Evolutionary conservation across 1,140 invertebrate genomes (phyloP).

Genomic region (Holcopasites calliopsidis): DNA sequence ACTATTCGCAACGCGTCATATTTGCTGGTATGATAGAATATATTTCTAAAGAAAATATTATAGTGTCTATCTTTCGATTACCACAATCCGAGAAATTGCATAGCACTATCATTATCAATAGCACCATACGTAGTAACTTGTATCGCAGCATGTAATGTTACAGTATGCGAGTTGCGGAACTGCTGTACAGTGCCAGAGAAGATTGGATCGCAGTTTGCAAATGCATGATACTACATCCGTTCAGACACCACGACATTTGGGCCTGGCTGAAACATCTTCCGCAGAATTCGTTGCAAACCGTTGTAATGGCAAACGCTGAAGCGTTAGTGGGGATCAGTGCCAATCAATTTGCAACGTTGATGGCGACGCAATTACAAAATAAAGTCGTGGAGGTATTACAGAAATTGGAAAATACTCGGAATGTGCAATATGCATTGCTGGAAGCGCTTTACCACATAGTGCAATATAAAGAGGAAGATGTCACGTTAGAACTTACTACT

Average conservation of each 20-base stretch:
- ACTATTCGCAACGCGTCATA: no score
- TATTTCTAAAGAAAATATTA: not conserved
- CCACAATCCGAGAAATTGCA: not conserved
- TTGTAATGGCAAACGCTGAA: conserved; percentile 62
- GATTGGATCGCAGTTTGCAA: conserved; percentile 76
- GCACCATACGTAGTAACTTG: conserved; percentile 44
- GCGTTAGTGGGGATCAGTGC: conserved; percentile 67
- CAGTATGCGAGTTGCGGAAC: conserved; percentile 73
- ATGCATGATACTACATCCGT: conserved; percentile 71
- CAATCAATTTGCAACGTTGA: conserved; percentile 65
- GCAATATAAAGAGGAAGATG: conserved; percentile 75
- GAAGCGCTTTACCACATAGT: conserved; percentile 82
- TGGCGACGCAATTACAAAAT: conserved; percentile 63
- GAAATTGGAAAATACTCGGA: conserved; percentile 71
- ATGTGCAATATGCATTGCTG: conserved; percentile 82
- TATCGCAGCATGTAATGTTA: conserved; percentile 54
- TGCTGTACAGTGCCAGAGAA: conserved; percentile 72
- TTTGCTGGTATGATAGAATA: not conserved
- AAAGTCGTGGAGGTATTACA: conserved; percentile 72
- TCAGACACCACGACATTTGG: conserved; percentile 72
- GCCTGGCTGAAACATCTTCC: conserved; percentile 72
- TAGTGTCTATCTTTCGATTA: not conserved
- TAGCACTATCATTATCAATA: conserved; percentile 27
- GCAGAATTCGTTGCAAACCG: conserved; percentile 65
- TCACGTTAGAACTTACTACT: conserved; percentile 78